Evolutionary conservation across 2,113 vertebrate genomes (phyloP).

Genomic region (Halichoeres trimaculatus): DNA sequence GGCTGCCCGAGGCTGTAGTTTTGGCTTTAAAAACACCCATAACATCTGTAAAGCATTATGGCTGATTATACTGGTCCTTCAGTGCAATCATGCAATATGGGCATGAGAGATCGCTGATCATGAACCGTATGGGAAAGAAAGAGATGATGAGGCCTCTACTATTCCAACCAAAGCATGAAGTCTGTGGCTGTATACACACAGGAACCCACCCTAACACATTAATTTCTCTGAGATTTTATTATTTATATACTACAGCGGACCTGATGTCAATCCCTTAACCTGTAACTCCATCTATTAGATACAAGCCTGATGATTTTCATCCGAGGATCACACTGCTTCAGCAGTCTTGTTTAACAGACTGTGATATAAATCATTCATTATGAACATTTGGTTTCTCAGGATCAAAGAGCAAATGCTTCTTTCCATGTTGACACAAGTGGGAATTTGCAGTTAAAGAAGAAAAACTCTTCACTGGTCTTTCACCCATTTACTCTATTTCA

Average conservation of each 20-base stretch:
- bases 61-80: slow-evolving; percentile 76
- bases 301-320: neutral
- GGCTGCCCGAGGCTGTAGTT: slow-evolving; percentile 67
- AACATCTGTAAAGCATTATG: slow-evolving; percentile 81
- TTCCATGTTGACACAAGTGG: neutral
- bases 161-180: slow-evolving; percentile 43
- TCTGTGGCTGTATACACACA: slow-evolving; percentile 23
- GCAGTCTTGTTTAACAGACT: neutral
- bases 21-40: slow-evolving; percentile 75
- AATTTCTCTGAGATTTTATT: slow-evolving; percentile 13
- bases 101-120: slow-evolving; percentile 60
- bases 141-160: slow-evolving; percentile 47
- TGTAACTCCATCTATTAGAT: neutral
- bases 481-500: too few species aligned
- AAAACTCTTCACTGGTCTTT: too few species aligned
- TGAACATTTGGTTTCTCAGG: neutral
- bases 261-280: slow-evolving; percentile 7
- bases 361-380: neutral
- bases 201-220: slow-evolving; percentile 7
- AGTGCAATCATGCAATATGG: slow-evolving; percentile 73
- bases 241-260: slow-evolving; percentile 10
- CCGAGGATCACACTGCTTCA: neutral
- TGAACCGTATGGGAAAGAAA: slow-evolving; percentile 57
- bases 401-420: slow-evolving; percentile 11
- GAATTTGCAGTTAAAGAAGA: neutral